Percentiles rank a stretch among this genome's conserved stretches.
Evolutionary conservation across 2,797 vertebrate species (phyloP).

Genomic region (Arctocebus calabarensis): DNA sequence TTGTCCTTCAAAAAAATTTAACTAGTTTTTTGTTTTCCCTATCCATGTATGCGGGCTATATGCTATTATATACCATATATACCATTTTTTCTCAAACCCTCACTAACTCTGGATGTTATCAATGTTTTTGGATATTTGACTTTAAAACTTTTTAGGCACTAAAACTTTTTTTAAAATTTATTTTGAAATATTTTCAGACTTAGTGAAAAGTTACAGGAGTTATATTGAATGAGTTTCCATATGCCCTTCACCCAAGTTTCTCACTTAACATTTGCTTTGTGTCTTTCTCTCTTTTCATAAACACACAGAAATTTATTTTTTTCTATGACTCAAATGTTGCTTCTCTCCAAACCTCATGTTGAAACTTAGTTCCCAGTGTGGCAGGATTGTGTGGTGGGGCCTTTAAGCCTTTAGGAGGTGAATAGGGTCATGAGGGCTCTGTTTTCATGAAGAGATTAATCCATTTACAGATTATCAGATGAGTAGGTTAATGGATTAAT

Average conservation of each 20-base stretch:
- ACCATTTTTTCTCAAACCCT: conserved; percentile 22
- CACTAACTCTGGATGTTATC: conserved; percentile 8
- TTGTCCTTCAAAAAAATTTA: not conserved
- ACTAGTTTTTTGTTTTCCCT: not conserved
- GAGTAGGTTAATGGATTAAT: not conserved
- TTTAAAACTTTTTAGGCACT: not conserved
- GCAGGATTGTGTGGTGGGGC: not conserved
- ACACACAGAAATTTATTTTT: not conserved
- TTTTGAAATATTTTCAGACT: conserved; percentile 59
- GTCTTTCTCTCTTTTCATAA: not conserved
- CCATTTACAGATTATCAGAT: not conserved
- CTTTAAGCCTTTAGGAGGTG: not conserved
- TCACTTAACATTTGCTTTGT: conserved; percentile 11
- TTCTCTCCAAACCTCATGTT: not conserved
- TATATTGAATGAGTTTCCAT: not conserved
- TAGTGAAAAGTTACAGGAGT: not conserved
- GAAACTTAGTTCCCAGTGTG: not conserved
- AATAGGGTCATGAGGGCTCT: not conserved
- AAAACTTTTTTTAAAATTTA: not conserved
- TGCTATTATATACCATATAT: not conserved
- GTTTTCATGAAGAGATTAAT: not conserved
- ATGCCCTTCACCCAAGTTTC: not conserved
- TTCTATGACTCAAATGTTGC: not conserved
- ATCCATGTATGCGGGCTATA: not conserved
- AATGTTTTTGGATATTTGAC: not conserved